These are phyloP conservation scores for Cyphomyrus discorhynchus DNA, from an alignment of 2,113 vertebrate species.

Conservation along the genomic window DNA sequence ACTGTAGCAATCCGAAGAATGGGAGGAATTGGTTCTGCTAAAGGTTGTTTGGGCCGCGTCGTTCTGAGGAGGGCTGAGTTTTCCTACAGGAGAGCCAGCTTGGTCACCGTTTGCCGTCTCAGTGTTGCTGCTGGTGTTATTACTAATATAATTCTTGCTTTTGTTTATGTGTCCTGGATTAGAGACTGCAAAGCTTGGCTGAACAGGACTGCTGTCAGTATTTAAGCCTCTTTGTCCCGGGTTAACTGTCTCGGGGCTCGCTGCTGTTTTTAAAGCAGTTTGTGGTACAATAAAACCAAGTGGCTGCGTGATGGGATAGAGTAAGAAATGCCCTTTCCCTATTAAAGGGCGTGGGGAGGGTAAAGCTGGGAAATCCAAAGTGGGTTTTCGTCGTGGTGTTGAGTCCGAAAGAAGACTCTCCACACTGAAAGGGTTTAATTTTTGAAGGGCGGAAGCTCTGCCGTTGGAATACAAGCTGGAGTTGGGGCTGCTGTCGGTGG, in stretches of 20 bases:
- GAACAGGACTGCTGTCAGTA: slow-evolving; percentile 36
- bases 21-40: slow-evolving; percentile 39
- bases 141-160: slow-evolving; percentile 17
- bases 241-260: slow-evolving; percentile 43
- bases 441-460: slow-evolving; percentile 57
- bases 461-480: slow-evolving; percentile 44
- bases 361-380: slow-evolving; percentile 58
- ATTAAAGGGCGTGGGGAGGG: slow-evolving; percentile 59
- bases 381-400: slow-evolving; percentile 68
- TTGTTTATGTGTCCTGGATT: slow-evolving; percentile 29
- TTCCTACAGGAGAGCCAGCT: slow-evolving; percentile 43
- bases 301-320: slow-evolving; percentile 70
- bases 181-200: slow-evolving; percentile 15
- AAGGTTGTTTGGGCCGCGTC: slow-evolving; percentile 47
- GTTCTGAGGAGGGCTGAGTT: slow-evolving; percentile 48
- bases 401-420: slow-evolving; percentile 80
- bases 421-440: slow-evolving; percentile 83
- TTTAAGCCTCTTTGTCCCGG: slow-evolving; percentile 46
- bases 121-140: slow-evolving; percentile 30
- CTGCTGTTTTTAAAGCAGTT: slow-evolving; percentile 52
- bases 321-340: slow-evolving; percentile 67
- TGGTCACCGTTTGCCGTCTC: slow-evolving; percentile 31
- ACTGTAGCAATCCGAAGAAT: slow-evolving; percentile 49
- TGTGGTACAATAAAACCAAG: slow-evolving; percentile 69
- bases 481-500: slow-evolving; percentile 51